These are phyloP conservation scores for Melolontha melolontha DNA, from an alignment of 2,888 invertebrate species.

Conservation along the genomic window DNA sequence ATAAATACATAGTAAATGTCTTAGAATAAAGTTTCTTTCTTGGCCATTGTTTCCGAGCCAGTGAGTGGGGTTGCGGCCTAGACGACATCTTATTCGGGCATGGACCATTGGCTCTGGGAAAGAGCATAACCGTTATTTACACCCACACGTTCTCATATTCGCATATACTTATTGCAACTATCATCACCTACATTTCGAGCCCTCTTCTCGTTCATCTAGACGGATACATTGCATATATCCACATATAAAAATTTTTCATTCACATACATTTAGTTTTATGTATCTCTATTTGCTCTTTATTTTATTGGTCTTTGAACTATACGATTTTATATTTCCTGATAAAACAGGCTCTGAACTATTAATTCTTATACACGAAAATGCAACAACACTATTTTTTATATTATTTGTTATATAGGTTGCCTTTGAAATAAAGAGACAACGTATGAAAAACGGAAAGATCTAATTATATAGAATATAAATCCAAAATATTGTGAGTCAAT, in stretches of 20 bases:
- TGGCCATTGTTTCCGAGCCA: conserved; percentile 57
- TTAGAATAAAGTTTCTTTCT: conserved; percentile 62
- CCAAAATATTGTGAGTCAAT: too few relatives aligned
- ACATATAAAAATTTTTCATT: conserved; percentile 24
- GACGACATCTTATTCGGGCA: conserved; percentile 62
- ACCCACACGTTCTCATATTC: conserved; percentile 62
- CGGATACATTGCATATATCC: too few relatives aligned
- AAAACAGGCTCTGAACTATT: too few relatives aligned
- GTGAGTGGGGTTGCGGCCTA: conserved; percentile 56
- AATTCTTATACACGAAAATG: too few relatives aligned
- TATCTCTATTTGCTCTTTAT: conserved; percentile 8
- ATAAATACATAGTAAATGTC: conserved; percentile 63
- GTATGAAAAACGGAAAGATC: too few relatives aligned
- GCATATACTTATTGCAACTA: conserved; percentile 57
- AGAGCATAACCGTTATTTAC: conserved; percentile 62
- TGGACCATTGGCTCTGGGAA: conserved; percentile 61
- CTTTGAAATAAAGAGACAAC: too few relatives aligned
- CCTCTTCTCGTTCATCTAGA: conserved; percentile 28
- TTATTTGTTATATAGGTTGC: too few relatives aligned
- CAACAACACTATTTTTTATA: too few relatives aligned
- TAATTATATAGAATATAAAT: too few relatives aligned
- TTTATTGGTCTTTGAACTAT: neutral
- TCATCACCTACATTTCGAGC: conserved; percentile 42
- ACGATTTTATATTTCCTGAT: too few relatives aligned
- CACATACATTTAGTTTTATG: conserved; percentile 4